A percentile compares a stretch with the other conserved stretches of the same genome.
These are phyloP conservation scores for Drosophila asahinai DNA, from an alignment of 1,140 invertebrate genomes.

Conservation along the genomic window DNA sequence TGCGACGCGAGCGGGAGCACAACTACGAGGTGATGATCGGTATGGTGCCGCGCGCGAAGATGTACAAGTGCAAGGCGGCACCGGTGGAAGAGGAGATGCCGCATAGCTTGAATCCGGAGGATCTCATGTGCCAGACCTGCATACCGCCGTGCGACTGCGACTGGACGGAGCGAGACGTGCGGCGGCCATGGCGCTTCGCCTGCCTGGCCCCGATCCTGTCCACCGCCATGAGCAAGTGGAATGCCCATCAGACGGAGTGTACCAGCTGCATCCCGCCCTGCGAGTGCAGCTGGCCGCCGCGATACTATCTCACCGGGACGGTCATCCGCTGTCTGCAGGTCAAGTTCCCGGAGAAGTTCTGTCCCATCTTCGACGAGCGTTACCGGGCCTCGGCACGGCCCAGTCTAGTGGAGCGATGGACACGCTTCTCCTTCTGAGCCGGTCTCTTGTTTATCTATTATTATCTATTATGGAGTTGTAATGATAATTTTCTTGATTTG, in stretches of 20 bases:
- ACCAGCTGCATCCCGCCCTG: conserved; percentile 61
- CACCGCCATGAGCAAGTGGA: conserved; percentile 35
- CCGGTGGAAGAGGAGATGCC: fast-evolving
- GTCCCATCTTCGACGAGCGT: conserved; percentile 67
- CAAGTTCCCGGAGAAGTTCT: conserved; percentile 68
- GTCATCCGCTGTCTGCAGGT: conserved; percentile 61
- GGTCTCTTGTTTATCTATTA: background rate
- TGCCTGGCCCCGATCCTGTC: conserved; percentile 15
- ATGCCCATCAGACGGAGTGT: conserved; percentile 26
- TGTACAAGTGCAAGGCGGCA: conserved; percentile 31
- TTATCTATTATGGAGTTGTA: background rate
- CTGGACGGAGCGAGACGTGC: conserved; percentile 42
- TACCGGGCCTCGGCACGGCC: conserved; percentile 35
- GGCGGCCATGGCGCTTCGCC: conserved; percentile 52
- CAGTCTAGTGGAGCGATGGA: conserved; percentile 66
- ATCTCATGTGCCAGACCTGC: conserved; percentile 40
- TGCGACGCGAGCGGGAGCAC: conserved; percentile 50
- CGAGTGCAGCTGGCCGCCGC: conserved; percentile 67
- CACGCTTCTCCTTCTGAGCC: conserved; percentile 62
- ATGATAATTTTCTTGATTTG: background rate
- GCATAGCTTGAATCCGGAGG: background rate
- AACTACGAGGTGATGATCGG: conserved; percentile 43
- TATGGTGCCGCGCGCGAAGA: background rate
- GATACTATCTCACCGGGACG: conserved; percentile 70
- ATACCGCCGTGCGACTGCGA: conserved; percentile 67